A percentile compares a stretch with the other conserved stretches of the same genome.
phyloP scores from a whole-genome alignment of 2,113 vertebrate species.

The Ascaphus truei region DNA sequence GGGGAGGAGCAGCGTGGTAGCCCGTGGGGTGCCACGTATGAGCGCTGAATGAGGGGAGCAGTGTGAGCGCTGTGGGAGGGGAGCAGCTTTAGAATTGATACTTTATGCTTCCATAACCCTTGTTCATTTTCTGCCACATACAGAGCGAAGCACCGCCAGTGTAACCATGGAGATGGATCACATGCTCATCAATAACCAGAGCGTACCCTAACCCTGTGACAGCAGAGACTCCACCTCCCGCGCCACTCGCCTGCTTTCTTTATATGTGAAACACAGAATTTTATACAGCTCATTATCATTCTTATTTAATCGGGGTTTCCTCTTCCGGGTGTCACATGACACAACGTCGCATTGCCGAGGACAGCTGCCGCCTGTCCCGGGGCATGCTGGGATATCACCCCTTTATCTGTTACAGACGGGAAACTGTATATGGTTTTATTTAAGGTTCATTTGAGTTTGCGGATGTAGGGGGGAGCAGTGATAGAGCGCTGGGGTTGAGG shows the following conservation, averaged over 20 bases:
- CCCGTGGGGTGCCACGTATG: too few species aligned
- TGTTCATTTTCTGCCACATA: background rate
- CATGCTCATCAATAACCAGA: background rate
- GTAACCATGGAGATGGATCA: background rate
- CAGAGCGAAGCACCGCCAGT: background rate
- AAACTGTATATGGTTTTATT: conserved; percentile 14
- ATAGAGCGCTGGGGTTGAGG: background rate
- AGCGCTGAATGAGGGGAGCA: too few species aligned
- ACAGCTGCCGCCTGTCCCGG: background rate
- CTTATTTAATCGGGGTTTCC: background rate
- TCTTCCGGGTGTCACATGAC: background rate
- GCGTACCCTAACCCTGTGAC: background rate
- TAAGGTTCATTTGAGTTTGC: background rate
- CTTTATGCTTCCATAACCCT: too few species aligned
- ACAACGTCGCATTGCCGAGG: conserved; percentile 20
- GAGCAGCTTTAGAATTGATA: too few species aligned
- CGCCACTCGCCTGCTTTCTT: conserved; percentile 11
- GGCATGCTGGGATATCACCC: background rate
- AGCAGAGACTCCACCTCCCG: background rate
- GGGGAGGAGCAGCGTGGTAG: too few species aligned
- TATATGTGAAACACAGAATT: conserved; percentile 30
- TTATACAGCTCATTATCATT: conserved; percentile 22
- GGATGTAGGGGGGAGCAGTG: background rate
- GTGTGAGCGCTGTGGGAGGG: too few species aligned
- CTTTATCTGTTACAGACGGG: conserved; percentile 21